Percentiles rank a stretch among this genome's conserved stretches.
Conservation (phyloP, 2,797 vertebrate species). For the Alosa sapidissima region DNA sequence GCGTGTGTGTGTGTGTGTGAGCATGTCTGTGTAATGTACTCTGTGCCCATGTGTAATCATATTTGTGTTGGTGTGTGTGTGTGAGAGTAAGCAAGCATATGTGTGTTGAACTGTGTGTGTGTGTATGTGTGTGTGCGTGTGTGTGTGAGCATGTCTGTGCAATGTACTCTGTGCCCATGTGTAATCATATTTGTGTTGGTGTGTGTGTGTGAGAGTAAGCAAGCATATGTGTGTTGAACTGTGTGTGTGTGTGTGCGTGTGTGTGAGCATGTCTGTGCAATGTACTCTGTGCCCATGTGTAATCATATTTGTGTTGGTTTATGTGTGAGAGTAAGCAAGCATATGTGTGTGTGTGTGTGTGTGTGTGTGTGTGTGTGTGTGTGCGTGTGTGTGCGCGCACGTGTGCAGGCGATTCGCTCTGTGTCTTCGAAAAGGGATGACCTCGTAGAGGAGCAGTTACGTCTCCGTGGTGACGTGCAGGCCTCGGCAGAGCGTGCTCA, state of each 20-base stretch:
- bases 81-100: neutral
- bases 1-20: neutral
- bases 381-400: neutral
- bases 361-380: slow-evolving; percentile 4
- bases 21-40: neutral
- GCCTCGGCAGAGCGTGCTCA: neutral
- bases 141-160: neutral
- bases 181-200: neutral
- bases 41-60: neutral
- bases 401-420: neutral
- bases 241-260: too few species aligned
- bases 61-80: neutral
- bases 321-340: neutral
- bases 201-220: neutral
- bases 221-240: neutral
- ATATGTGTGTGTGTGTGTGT: neutral
- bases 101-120: neutral
- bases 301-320: neutral
- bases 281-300: neutral
- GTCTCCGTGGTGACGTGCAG: neutral
- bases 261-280: neutral
- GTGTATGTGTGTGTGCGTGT: too few species aligned
- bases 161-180: neutral
- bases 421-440: neutral
- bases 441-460: neutral